Percentiles rank a stretch among this genome's conserved stretches.
phyloP scores from a whole-genome alignment of 2,888 invertebrate genomes.

The Teleiodes luculella region DNA sequence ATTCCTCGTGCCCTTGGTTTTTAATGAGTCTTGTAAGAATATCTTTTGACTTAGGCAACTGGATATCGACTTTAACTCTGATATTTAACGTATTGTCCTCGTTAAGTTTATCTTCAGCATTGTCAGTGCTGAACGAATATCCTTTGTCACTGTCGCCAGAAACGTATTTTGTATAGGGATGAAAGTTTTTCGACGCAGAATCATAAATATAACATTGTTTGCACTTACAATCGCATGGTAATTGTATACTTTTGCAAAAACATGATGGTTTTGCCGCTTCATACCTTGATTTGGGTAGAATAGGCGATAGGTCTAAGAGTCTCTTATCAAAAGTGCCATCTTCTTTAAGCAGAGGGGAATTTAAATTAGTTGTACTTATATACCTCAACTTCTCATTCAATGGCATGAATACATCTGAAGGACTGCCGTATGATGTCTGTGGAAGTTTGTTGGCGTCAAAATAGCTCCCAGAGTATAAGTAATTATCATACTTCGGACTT shows the following conservation, averaged over 20 bases:
- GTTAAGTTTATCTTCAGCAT: constrained; percentile 20
- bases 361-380: constrained; percentile 32
- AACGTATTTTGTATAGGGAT: constrained; percentile 24
- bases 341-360: constrained; percentile 24
- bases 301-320: constrained; percentile 29
- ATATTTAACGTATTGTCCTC: constrained; percentile 53
- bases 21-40: constrained; percentile 30
- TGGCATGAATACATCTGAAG: constrained; percentile 52
- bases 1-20: constrained; percentile 33
- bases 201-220: constrained; percentile 49
- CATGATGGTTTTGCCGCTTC: constrained; percentile 44
- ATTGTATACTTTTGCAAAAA: constrained; percentile 47
- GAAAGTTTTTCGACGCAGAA: constrained; percentile 25
- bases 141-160: constrained; percentile 26
- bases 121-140: constrained; percentile 10
- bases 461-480: constrained; percentile 36
- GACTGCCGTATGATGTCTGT: constrained; percentile 34
- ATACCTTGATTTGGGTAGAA: constrained; percentile 27
- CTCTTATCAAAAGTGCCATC: constrained; percentile 34
- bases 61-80: constrained; percentile 60
- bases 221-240: constrained; percentile 55
- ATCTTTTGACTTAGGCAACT: constrained; percentile 52
- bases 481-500: constrained; percentile 37
- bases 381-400: constrained; percentile 37
- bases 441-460: constrained; percentile 34